Base-by-base conservation (phyloP, 2,888 invertebrate genomes). In the Pollenia amentaria region DNA sequence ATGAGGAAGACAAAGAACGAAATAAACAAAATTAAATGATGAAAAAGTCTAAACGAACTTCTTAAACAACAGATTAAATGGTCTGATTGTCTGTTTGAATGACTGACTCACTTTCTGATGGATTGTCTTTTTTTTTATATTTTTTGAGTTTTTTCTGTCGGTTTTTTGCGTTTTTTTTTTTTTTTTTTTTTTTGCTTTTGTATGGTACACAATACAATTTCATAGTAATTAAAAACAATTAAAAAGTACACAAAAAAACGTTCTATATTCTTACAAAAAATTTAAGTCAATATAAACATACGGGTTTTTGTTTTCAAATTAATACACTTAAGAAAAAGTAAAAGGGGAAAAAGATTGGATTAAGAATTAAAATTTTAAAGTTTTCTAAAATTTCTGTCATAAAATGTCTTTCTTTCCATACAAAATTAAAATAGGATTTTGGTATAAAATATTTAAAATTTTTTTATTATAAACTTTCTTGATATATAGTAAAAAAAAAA, bases 211-310 rank as follows among this genome's bases (percentile, higher is more conserved):
- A 21, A 42, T 12, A 85, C 44, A 77, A 73, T 69, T 78, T 78
- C 42, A 51, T 53, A 60, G 67, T 78, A 85, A 85, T 85, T 85
- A 85, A 85, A 85, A 75, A 18, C 70, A 85, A 85, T 85, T 85
- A 85, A 85, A 82, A 44, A 60, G 12, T 60, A 82, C 55, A 69
- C 3, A 62, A 81, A 67, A 60, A 72, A 12, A 29, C 29, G 16
- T 72, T 73, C 38, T 46, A 9, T 67, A 67, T 51, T 53, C 64
- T 51, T 51, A 53, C 44, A 42, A 57, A 48, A 73, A 60, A 55
- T 42, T 29, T 29, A 16, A 55, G 69, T 18, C 69, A 51, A 51
- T 40, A 69, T 16, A 69, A 40, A 38, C 10, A 48, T 75, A 38
- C 62, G 62, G 75, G 40, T n/a, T 48, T 51, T 8, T n/a, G n/a